Percentiles rank a stretch among this genome's conserved stretches.
Evolutionary conservation across 2,113 vertebrate species (phyloP).

Genomic region (Podarcis muralis): DNA sequence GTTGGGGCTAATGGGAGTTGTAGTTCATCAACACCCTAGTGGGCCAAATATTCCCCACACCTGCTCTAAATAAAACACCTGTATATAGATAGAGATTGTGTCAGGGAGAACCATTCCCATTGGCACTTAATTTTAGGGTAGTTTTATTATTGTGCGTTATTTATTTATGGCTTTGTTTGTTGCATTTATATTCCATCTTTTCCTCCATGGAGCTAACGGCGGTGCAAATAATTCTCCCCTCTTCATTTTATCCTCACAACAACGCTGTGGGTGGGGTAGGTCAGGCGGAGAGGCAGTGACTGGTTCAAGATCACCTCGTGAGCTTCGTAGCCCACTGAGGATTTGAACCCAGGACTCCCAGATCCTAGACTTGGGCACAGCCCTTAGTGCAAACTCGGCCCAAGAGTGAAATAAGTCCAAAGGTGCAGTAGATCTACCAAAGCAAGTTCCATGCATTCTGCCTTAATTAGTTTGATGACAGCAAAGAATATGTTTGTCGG

Average conservation of each 20-base stretch:
- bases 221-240: no score
- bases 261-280: no score
- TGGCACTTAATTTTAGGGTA: neutral
- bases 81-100: neutral
- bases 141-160: neutral
- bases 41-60: no score
- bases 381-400: neutral
- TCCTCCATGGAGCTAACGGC: no score
- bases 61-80: neutral
- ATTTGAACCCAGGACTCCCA: no score
- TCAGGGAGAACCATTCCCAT: neutral
- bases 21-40: no score
- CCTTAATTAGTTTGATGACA: neutral
- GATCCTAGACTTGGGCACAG: neutral
- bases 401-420: neutral
- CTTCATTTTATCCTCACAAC: no score
- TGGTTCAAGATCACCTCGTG: no score
- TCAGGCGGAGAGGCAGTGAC: no score
- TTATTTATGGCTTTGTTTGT: neutral
- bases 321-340: no score
- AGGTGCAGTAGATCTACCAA: neutral
- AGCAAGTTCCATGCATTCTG: neutral
- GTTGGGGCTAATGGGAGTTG: no score
- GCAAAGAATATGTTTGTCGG: neutral
- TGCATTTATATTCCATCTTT: no score